A percentile compares a stretch with the other conserved stretches of the same genome.
These are phyloP conservation scores for Andrena cerasifolii DNA, from an alignment of 1,140 invertebrate species.

Conservation along the genomic window DNA sequence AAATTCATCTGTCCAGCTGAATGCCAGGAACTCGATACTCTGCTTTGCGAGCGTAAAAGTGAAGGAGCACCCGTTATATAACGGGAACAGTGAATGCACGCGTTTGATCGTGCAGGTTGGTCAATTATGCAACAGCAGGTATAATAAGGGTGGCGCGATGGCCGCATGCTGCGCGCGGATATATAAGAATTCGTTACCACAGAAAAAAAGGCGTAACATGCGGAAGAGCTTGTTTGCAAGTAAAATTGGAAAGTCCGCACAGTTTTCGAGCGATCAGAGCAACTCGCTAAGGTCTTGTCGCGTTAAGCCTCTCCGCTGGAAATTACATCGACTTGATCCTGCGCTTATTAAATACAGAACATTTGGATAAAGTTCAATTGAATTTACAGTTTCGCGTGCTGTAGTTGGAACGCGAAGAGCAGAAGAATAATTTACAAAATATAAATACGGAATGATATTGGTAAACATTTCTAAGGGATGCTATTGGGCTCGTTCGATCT, in stretches of 20 bases:
- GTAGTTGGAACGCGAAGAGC: too few relatives aligned
- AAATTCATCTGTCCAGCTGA: constrained; percentile 23
- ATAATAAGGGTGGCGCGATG: constrained; percentile 33
- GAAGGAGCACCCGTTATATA: constrained; percentile 68
- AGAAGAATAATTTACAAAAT: too few relatives aligned
- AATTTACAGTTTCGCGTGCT: too few relatives aligned
- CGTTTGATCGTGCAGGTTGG: constrained; percentile 61
- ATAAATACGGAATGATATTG: too few relatives aligned
- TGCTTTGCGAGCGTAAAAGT: constrained; percentile 65
- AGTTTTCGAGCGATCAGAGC: too few relatives aligned
- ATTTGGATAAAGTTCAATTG: too few relatives aligned
- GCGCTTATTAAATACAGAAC: too few relatives aligned
- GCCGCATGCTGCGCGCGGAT: not conserved
- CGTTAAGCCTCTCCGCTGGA: too few relatives aligned
- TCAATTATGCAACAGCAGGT: constrained; percentile 44
- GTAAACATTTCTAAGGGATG: too few relatives aligned
- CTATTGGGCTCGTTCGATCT: too few relatives aligned
- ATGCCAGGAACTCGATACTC: constrained; percentile 36
- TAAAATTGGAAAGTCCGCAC: not conserved
- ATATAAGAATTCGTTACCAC: not conserved
- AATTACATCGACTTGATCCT: too few relatives aligned
- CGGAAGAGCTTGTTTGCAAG: not conserved
- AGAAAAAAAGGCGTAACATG: not conserved
- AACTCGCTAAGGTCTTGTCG: too few relatives aligned
- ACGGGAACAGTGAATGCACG: constrained; percentile 67